These are phyloP conservation scores for Apus apus DNA, from an alignment of 2,113 vertebrate species.

Conservation along the genomic window DNA sequence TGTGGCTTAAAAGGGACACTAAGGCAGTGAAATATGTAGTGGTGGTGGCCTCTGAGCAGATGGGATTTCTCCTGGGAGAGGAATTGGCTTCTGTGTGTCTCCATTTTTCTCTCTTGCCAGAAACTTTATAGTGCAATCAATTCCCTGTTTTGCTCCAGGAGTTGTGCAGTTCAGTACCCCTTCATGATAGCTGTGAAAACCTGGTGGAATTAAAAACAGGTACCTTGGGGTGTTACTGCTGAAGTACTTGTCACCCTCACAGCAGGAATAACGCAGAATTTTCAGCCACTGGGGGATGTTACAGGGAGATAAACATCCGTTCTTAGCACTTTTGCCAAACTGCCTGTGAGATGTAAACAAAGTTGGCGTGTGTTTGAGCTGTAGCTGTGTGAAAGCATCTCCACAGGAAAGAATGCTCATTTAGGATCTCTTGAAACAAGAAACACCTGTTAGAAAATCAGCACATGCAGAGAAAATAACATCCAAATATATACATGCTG, in stretches of 20 bases:
- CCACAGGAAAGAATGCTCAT: conserved; percentile 64
- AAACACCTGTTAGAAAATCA: conserved; percentile 71
- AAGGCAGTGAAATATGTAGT: neutral
- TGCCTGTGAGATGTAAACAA: conserved; percentile 59
- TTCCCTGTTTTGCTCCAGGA: neutral
- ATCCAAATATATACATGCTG: conserved; percentile 47
- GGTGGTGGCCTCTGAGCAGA: neutral
- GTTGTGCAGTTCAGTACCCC: neutral
- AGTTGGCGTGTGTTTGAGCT: conserved; percentile 34
- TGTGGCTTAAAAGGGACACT: neutral
- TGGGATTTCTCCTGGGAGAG: neutral
- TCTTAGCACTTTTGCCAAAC: conserved; percentile 45
- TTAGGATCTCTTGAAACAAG: conserved; percentile 64
- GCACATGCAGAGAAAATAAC: conserved; percentile 45
- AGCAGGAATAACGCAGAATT: conserved; percentile 60
- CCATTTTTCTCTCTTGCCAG: neutral
- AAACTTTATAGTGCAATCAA: neutral
- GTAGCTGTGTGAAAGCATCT: conserved; percentile 45
- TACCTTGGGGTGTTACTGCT: conserved; percentile 27
- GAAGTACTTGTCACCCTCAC: conserved; percentile 42
- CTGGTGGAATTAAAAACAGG: conserved; percentile 25
- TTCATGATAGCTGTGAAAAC: neutral
- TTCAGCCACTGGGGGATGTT: conserved; percentile 52
- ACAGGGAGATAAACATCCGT: conserved; percentile 68
- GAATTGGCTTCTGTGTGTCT: neutral